Conservation (phyloP, 2,797 vertebrate species). For the Lophius americanus region DNA sequence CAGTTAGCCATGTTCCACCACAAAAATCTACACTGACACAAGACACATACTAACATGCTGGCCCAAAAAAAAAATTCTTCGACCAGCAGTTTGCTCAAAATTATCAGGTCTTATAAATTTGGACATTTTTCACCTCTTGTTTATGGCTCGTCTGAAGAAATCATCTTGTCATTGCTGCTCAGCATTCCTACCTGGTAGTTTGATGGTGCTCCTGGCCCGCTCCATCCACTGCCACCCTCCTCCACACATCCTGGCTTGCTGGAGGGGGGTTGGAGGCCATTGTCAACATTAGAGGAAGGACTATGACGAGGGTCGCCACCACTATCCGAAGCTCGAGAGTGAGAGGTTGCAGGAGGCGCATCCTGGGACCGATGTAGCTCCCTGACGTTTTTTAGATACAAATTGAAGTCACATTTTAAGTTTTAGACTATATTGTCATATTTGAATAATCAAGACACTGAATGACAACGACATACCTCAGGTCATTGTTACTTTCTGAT, state of each 20-base stretch:
- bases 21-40: constrained; percentile 50
- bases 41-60: constrained; percentile 33
- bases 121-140: constrained; percentile 2
- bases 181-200: constrained; percentile 83
- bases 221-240: constrained; percentile 80
- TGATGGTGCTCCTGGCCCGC: constrained; percentile 76
- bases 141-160: background rate
- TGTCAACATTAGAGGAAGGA: constrained; percentile 78
- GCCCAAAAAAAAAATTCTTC: constrained; percentile 11
- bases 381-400: constrained; percentile 26
- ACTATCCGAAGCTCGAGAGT: constrained; percentile 76
- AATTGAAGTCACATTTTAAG: background rate
- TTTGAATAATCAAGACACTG: background rate
- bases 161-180: constrained; percentile 4
- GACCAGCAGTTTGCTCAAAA: background rate
- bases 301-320: constrained; percentile 77
- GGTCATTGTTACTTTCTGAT: constrained; percentile 76
- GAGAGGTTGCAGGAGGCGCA: constrained; percentile 58
- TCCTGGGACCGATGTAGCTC: constrained; percentile 80
- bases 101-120: background rate
- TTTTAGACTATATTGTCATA: background rate
- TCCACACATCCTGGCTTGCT: constrained; percentile 89
- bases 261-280: constrained; percentile 78
- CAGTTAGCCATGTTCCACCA: constrained; percentile 65
- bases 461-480: constrained; percentile 68